A percentile compares a stretch with the other conserved stretches of the same genome.
Conservation (phyloP, 1,140 invertebrate species). For the Berghia stephanieae region DNA sequence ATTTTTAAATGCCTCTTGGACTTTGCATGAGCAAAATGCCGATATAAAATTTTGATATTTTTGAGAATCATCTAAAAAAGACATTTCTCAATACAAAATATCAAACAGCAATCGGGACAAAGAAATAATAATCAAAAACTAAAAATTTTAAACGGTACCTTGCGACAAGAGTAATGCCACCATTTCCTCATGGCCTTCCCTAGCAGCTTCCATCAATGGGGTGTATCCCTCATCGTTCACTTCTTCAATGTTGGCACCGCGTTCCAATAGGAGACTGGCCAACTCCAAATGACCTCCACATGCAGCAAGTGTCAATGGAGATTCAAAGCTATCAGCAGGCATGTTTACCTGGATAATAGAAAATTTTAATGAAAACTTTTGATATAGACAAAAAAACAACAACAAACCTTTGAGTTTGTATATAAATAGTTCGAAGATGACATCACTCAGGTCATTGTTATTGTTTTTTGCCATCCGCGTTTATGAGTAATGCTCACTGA, state of each 20-base stretch:
- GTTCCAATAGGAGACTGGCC: conserved; percentile 89
- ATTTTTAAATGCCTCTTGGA: too few species aligned
- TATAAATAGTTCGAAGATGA: too few species aligned
- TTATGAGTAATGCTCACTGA: too few species aligned
- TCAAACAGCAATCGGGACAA: too few species aligned
- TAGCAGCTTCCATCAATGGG: conserved; percentile 92
- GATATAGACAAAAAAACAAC: too few species aligned
- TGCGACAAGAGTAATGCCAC: conserved; percentile 91
- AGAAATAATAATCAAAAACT: not conserved
- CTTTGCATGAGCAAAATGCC: too few species aligned
- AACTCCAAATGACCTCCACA: conserved; percentile 98
- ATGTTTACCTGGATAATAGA: conserved; percentile 82
- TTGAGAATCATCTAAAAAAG: too few species aligned
- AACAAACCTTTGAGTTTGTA: too few species aligned
- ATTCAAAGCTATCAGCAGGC: conserved; percentile 99
- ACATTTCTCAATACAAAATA: too few species aligned
- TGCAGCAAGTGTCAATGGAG: conserved; percentile 94
- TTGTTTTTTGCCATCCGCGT: too few species aligned
- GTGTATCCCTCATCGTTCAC: conserved; percentile 99
- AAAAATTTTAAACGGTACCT: conserved; percentile 69
- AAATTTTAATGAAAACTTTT: not conserved
- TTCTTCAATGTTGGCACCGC: conserved; percentile 98
- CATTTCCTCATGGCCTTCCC: conserved; percentile 99
- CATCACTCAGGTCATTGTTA: too few species aligned
- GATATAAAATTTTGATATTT: too few species aligned